Base-by-base conservation (phyloP, 2,113 vertebrate species). In the Scatophagus argus region DNA sequence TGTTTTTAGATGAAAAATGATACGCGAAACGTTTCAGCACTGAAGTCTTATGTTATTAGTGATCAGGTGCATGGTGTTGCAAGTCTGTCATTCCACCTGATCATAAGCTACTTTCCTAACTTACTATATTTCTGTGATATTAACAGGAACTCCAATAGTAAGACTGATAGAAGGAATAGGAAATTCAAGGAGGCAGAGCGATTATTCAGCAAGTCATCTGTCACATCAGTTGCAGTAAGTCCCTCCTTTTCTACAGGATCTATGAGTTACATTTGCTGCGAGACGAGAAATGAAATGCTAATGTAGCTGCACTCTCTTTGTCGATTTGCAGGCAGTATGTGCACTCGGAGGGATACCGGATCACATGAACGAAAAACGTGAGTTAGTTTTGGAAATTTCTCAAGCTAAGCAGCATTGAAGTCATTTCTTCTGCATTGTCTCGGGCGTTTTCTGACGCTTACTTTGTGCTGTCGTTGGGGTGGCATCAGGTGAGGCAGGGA, bases 161-260 rank as follows among this genome's bases (percentile, higher is more conserved):
- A 99, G 85, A 98, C 98, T 0, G 98, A 99, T 74, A 93, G 98
- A 29, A 94, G 98, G 84, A 99, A 99, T 87, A 93, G 98, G 72
- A 99, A 99, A 84, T 99, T 99, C 83, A 99, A 99, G 87, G 98
- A 99, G 87, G 97, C 98, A 0, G 98, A 99, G 78, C 94, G 98
- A 56, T 95, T 99, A 58, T 99, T 99, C 94, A 99, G 98, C 95
- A 99, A 99, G 90, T 99, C 98, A 0, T 99, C 98, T 0, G 98
- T 99, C 58, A 99, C 98, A 0, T 99, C 98, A 0, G 97, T 98
- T 10, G 98, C 97, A 36, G 98, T 99, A 90, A 96, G 98, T 95
- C n/a, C 9, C 3, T 23, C 14, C 10, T 11, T 21, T 23, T 16
- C 23, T 1, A 5, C 5, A n/a, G 2, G 27, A 7, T 38, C 13